Percentiles rank a stretch among this genome's conserved stretches.
These are phyloP conservation scores for Urophycis tenuis DNA, from an alignment of 2,797 vertebrate genomes.

Conservation along the genomic window DNA sequence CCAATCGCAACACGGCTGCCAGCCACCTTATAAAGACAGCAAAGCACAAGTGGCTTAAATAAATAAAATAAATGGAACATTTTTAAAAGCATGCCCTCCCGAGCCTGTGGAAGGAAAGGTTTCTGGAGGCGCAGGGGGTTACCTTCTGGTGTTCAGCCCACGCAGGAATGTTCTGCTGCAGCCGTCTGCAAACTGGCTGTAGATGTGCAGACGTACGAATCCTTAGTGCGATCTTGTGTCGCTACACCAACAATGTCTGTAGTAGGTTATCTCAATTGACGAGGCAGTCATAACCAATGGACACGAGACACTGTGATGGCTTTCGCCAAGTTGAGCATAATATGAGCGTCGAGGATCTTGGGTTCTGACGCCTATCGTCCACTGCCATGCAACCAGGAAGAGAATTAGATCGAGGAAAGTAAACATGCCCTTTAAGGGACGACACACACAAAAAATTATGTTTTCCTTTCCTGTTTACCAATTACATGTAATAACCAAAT, in stretches of 20 bases:
- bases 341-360: not conserved
- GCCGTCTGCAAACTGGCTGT: not conserved
- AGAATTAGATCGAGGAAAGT: conserved; percentile 44
- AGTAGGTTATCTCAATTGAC: not conserved
- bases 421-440: conserved; percentile 55
- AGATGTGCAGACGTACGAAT: not conserved
- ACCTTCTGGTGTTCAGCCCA: not conserved
- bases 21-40: no score
- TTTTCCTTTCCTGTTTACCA: no score
- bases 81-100: no score
- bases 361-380: not conserved
- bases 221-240: not conserved
- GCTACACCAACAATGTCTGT: not conserved
- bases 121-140: not conserved
- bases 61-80: no score
- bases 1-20: not conserved
- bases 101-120: no score
- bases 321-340: not conserved
- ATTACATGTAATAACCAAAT: no score
- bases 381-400: conserved; percentile 44
- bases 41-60: no score
- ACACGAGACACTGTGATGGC: not conserved
- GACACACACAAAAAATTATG: not conserved
- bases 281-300: not conserved
- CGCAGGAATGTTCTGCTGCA: not conserved